A percentile compares a stretch with the other conserved stretches of the same genome.
Conservation (phyloP, 2,113 vertebrate species). For the Oryzias melastigma region DNA sequence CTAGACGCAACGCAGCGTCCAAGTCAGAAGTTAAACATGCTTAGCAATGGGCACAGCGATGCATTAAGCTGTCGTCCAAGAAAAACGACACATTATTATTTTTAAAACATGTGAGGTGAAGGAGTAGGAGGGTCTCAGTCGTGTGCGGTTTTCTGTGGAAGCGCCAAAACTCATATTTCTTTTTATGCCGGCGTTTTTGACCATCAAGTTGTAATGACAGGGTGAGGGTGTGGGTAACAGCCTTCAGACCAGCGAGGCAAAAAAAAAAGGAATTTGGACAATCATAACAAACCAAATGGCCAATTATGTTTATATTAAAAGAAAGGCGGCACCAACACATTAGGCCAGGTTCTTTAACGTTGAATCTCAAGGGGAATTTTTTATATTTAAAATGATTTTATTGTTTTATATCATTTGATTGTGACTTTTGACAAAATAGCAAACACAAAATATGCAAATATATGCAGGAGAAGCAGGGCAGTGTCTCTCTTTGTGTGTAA, state of each 20-base stretch:
- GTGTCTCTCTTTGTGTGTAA: slow-evolving; percentile 34
- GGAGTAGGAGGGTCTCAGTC: slow-evolving; percentile 68
- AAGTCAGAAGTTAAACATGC: slow-evolving; percentile 47
- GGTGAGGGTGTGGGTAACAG: slow-evolving; percentile 68
- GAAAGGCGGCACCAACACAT: slow-evolving; percentile 40
- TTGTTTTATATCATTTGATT: slow-evolving; percentile 31
- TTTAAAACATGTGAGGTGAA: slow-evolving; percentile 72
- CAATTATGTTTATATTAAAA: slow-evolving; percentile 62
- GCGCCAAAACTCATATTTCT: slow-evolving; percentile 79
- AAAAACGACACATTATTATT: slow-evolving; percentile 79
- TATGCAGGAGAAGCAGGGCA: slow-evolving; percentile 4
- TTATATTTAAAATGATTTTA: slow-evolving; percentile 9
- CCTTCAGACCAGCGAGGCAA: slow-evolving; percentile 56
- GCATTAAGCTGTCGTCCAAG: slow-evolving; percentile 53
- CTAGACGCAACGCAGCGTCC: slow-evolving; percentile 27
- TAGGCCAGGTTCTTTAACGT: slow-evolving; percentile 39
- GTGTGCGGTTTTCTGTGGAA: slow-evolving; percentile 56
- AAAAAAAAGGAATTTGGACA: slow-evolving; percentile 58
- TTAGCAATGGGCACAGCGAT: slow-evolving; percentile 52
- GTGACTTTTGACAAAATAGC: slow-evolving; percentile 35
- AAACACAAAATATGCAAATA: slow-evolving; percentile 28
- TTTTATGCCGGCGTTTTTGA: slow-evolving; percentile 63
- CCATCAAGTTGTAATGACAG: slow-evolving; percentile 76
- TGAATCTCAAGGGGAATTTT: slow-evolving; percentile 44
- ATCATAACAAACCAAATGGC: slow-evolving; percentile 72